A percentile compares a stretch with the other conserved stretches of the same genome.
phyloP scores from a whole-genome alignment of 2,888 invertebrate species.

The Drosophila prolongata region DNA sequence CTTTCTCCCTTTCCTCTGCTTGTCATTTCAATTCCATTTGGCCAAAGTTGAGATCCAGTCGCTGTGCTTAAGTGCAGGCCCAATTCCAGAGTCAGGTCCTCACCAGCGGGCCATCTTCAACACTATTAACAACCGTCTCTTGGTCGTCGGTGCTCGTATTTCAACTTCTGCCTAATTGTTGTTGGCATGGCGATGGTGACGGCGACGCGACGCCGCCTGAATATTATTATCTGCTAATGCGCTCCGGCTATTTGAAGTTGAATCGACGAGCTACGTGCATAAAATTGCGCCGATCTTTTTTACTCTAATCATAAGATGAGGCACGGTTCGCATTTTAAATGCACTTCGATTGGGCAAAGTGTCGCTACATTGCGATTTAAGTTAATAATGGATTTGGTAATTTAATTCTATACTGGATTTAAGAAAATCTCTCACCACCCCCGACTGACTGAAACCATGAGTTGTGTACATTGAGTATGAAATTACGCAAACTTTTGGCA shows the following conservation, averaged over 20 bases:
- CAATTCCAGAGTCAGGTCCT: conserved; percentile 28
- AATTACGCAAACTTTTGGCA: conserved; percentile 50
- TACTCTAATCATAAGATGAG: conserved; percentile 64
- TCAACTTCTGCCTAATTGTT: conserved; percentile 43
- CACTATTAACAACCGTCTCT: conserved; percentile 20
- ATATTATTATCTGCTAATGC: conserved; percentile 41
- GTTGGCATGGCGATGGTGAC: conserved; percentile 32
- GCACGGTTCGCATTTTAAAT: conserved; percentile 68
- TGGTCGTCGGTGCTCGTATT: conserved; percentile 38
- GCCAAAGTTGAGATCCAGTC: conserved; percentile 72
- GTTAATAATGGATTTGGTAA: conserved; percentile 17
- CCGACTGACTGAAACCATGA: background rate
- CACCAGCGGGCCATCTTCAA: conserved; percentile 40
- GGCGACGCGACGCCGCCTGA: conserved; percentile 35
- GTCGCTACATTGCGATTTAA: conserved; percentile 10
- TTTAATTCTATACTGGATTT: background rate
- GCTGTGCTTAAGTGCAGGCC: conserved; percentile 66
- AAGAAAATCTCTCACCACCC: background rate
- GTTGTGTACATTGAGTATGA: conserved; percentile 53
- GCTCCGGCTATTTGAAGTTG: conserved; percentile 46
- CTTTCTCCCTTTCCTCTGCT: conserved; percentile 11
- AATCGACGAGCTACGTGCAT: conserved; percentile 54
- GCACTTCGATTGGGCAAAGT: conserved; percentile 21
- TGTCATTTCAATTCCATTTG: conserved; percentile 72
- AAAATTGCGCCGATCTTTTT: conserved; percentile 57